A percentile compares a stretch with the other conserved stretches of the same genome.
These are phyloP conservation scores for Danio rerio DNA, from an alignment of 2,113 vertebrate species.

Conservation along the genomic window GRCz12tu NC_133176.1:39698501-39699000, in stretches of 20 bases:
- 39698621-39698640: conserved; percentile 61
- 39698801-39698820: not conserved
- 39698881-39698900: not conserved
- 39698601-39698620: conserved; percentile 62
- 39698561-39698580: conserved; percentile 78
- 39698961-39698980: not conserved
- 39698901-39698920: conserved; percentile 4
- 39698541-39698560: conserved; percentile 62
- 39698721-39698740: conserved; percentile 24
- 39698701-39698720: conserved; percentile 37
- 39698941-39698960: not conserved
- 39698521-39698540: conserved; percentile 59
- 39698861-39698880: not conserved
- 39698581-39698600: conserved; percentile 78
- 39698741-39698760: not conserved
- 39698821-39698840: not conserved
- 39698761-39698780: conserved; percentile 1
- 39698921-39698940: not conserved
- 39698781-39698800: not conserved
- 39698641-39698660: conserved; percentile 75
- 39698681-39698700: conserved; percentile 30
- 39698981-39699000: not conserved
- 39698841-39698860: not conserved
- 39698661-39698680: conserved; percentile 68
- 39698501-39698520: conserved; percentile 55